Base-by-base conservation (phyloP, 2,113 vertebrate species). In the Oryzias javanicus region DNA sequence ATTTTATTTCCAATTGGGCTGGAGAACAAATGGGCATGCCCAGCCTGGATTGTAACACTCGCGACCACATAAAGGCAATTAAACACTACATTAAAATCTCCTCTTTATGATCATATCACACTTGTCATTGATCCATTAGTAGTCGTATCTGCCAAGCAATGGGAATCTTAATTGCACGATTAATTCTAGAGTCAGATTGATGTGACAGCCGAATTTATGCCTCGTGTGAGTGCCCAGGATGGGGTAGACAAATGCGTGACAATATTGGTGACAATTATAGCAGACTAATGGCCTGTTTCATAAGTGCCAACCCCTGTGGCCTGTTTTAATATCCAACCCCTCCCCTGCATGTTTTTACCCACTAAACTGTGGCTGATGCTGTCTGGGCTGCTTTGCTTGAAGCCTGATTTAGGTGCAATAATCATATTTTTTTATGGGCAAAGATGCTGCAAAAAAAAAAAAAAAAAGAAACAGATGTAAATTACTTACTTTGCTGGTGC, bases 11-110 rank as follows among this genome's bases (percentile, higher is more conserved):
- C 49, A 45, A 22, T 52, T 27, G 60, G 20, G 56, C 46, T 0
- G 49, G 52, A 42, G 67, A 82, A 65, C 55, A 81, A 84, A 88
- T 81, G 81, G 67, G 68, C 77, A 62, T 1, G 63, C 4, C 64
- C 47, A 76, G 72, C 78, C 71, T 64, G 74, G 59, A 67, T 79
- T 81, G 67, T 72, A 77, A 57, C 73, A 51, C 67, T 27, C 70
- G 54, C 60, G 72, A 75, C 76, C 82, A 70, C 86, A 86, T 88
- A 83, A 83, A 82, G 88, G 89, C 86, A 88, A 90, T 93, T 89
- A 93, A 90, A 86, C 88, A 91, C 83, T 90, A 79, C 89, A 90
- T 92, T 92, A 92, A 91, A 91, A 84, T 74, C 75, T 81, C 47
- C 80, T 88, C 86, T 89, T 90, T 88, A 88, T 83, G 89, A 90